phyloP scores from a whole-genome alignment of 2,113 vertebrate species.

The Platichthys stellatus region DNA sequence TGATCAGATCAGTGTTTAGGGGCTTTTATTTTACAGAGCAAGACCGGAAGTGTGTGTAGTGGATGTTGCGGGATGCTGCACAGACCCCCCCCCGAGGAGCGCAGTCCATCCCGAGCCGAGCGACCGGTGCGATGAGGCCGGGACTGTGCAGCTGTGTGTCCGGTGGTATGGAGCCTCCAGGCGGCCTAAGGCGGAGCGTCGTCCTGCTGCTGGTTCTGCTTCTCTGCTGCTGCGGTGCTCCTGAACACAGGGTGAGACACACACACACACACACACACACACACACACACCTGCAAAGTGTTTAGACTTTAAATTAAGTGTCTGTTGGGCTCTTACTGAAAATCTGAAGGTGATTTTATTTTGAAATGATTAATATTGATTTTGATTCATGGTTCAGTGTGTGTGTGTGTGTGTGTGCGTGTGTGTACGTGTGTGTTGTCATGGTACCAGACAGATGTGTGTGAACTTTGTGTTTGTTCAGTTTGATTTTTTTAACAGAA shows the following conservation, averaged over 20 bases:
- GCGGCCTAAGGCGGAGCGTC: not conserved
- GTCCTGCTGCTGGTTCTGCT: slow-evolving; percentile 33
- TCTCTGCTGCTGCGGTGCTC: slow-evolving; percentile 9
- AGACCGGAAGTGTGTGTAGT: not conserved
- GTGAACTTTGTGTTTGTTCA: not conserved
- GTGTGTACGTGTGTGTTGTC: too few species aligned
- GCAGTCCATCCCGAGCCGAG: not conserved
- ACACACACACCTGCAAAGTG: not conserved
- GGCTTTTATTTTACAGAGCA: slow-evolving; percentile 38
- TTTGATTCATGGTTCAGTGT: too few species aligned
- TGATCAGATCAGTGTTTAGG: not conserved
- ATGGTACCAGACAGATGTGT: too few species aligned
- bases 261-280: not conserved
- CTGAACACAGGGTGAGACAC: slow-evolving; percentile 48
- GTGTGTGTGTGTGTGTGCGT: too few species aligned
- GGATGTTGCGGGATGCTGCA: not conserved
- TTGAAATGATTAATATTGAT: too few species aligned
- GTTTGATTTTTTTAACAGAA: too few species aligned
- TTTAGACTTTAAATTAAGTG: too few species aligned
- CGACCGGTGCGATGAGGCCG: not conserved
- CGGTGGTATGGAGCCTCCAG: slow-evolving; percentile 32
- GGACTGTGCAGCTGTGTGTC: not conserved
- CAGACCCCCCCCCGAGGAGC: slow-evolving; percentile 14
- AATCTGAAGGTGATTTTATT: too few species aligned
- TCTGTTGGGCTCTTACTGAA: too few species aligned